Percentiles rank a stretch among this genome's conserved stretches.
Conservation (phyloP, 2,888 invertebrate species). For the Axea sp. region DNA sequence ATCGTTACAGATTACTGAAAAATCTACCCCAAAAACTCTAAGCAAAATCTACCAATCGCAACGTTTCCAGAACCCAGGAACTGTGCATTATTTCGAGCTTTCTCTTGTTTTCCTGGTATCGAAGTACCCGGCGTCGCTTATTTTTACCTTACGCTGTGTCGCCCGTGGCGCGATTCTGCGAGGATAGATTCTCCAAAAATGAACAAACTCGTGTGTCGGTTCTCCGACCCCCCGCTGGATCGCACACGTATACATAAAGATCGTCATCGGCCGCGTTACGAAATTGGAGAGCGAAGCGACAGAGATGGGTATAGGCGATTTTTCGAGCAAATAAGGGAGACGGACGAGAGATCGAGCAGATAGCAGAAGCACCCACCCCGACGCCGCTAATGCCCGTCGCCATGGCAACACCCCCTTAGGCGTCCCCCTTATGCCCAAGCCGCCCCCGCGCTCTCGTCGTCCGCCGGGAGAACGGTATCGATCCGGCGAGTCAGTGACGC, state of each 20-base stretch:
- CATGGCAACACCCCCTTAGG: slow-evolving; percentile 77
- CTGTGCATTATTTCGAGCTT: too few species aligned
- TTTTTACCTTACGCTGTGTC: slow-evolving; percentile 24
- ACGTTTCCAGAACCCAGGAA: too few species aligned
- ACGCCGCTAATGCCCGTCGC: slow-evolving; percentile 70
- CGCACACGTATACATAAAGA: slow-evolving; percentile 35
- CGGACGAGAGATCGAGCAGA: slow-evolving; percentile 26
- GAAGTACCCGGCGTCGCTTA: slow-evolving; percentile 19
- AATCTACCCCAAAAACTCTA: not conserved
- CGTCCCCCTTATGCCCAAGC: slow-evolving; percentile 71
- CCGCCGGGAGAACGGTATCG: slow-evolving; percentile 71
- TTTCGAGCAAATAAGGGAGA: not conserved
- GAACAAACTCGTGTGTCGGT: slow-evolving; percentile 41
- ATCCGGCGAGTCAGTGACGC: slow-evolving; percentile 69
- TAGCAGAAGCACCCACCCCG: slow-evolving; percentile 68
- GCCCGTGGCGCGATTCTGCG: not conserved
- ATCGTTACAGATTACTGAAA: too few species aligned
- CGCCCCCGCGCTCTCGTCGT: slow-evolving; percentile 68
- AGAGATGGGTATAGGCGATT: slow-evolving; percentile 8
- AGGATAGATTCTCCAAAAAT: slow-evolving; percentile 33
- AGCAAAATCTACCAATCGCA: not conserved
- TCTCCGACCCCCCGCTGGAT: slow-evolving; percentile 40
- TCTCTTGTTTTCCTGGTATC: slow-evolving; percentile 51
- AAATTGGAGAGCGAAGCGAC: slow-evolving; percentile 51
- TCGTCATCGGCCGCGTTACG: slow-evolving; percentile 40